These are phyloP conservation scores for Dreissena rostriformis DNA, from an alignment of 1,140 invertebrate genomes.

Conservation along the genomic window DNA sequence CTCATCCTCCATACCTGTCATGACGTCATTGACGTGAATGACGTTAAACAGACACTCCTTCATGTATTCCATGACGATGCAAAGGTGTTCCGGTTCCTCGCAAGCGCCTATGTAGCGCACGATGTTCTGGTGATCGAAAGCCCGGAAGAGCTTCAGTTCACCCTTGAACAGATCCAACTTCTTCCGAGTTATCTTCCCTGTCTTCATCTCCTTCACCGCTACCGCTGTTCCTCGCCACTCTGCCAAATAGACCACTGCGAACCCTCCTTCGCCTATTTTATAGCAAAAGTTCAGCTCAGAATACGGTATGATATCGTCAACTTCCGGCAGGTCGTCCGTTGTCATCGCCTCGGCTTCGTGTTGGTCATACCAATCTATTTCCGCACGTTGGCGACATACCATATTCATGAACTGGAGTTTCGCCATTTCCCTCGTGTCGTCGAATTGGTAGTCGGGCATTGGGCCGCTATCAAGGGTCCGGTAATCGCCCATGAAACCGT, in stretches of 20 bases:
- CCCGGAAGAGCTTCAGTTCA: constrained; percentile 53
- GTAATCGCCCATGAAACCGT: too few relatives aligned
- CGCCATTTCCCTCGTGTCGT: too few relatives aligned
- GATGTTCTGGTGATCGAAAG: constrained; percentile 60
- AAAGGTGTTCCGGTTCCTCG: constrained; percentile 52
- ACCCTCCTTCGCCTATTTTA: constrained; percentile 60
- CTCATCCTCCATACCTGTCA: not conserved
- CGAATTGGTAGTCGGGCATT: too few relatives aligned
- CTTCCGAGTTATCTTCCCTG: constrained; percentile 50
- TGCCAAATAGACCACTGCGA: constrained; percentile 58
- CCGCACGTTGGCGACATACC: too few relatives aligned
- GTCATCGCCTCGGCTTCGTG: constrained; percentile 34
- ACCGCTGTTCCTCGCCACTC: constrained; percentile 57
- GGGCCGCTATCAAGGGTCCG: too few relatives aligned
- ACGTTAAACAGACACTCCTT: constrained; percentile 44
- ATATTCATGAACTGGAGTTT: too few relatives aligned
- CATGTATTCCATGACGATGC: constrained; percentile 69
- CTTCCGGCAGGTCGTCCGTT: constrained; percentile 15
- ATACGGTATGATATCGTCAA: constrained; percentile 55
- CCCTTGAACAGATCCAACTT: constrained; percentile 48
- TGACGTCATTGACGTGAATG: not conserved
- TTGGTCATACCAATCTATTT: not conserved
- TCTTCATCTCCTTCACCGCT: constrained; percentile 61
- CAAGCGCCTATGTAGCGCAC: constrained; percentile 64
- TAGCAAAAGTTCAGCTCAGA: constrained; percentile 38